A percentile compares a stretch with the other conserved stretches of the same genome.
phyloP scores from a whole-genome alignment of 2,797 vertebrate species.

The Gallinago nigripennis region DNA sequence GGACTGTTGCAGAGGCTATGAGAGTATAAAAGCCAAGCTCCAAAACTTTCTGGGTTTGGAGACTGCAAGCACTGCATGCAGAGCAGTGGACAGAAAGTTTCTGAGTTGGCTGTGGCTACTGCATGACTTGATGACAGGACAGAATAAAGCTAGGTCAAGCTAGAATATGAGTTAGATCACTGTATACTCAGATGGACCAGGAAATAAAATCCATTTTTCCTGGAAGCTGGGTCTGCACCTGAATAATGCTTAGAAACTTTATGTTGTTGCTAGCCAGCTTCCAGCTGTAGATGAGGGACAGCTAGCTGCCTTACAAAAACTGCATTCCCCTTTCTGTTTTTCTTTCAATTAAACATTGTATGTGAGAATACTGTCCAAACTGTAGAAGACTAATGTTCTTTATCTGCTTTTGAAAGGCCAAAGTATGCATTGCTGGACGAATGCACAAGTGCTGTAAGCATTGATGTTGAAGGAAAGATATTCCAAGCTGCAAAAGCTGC shows the following conservation, averaged over 20 bases:
- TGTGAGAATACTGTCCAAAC: background rate
- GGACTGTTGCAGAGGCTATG: background rate
- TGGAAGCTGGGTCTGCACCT: background rate
- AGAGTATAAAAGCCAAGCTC: background rate
- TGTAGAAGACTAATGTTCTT: background rate
- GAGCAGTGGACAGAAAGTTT: background rate
- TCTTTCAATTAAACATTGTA: background rate
- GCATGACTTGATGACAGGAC: background rate
- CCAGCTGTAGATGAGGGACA: background rate
- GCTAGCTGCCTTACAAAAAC: background rate
- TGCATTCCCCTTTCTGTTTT: background rate
- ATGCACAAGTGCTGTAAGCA: conserved; percentile 97
- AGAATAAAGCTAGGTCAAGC: background rate
- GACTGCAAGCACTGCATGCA: background rate
- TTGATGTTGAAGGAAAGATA: conserved; percentile 97
- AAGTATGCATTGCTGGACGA: conserved; percentile 95
- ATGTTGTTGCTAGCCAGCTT: background rate
- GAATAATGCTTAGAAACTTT: background rate
- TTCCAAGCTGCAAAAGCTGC: conserved; percentile 94
- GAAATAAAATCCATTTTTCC: background rate
- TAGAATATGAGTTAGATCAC: background rate
- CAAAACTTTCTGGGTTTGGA: background rate
- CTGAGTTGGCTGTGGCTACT: background rate
- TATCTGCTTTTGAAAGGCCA: conserved; percentile 80
- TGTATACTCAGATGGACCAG: background rate